A percentile compares a stretch with the other conserved stretches of the same genome.
Conservation (phyloP, 2,797 vertebrate genomes). For the Chromobotia macracanthus region DNA sequence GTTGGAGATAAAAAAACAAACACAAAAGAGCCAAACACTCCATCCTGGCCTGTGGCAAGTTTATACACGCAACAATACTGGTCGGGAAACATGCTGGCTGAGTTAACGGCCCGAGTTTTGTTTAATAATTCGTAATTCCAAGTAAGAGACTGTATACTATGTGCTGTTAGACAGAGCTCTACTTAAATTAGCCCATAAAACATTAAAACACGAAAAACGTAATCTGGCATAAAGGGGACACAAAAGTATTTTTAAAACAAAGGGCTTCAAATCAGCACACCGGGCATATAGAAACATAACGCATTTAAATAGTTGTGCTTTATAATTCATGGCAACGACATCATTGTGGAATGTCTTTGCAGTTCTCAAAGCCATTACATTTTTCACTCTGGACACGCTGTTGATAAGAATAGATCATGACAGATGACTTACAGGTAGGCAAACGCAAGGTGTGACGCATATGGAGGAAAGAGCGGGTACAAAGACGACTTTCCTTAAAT, state of each 20-base stretch:
- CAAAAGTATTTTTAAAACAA: slow-evolving; percentile 41
- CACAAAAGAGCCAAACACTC: slow-evolving; percentile 20
- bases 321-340: slow-evolving; percentile 43
- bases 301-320: slow-evolving; percentile 40
- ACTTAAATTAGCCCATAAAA: slow-evolving; percentile 57
- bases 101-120: slow-evolving; percentile 13
- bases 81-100: not conserved
- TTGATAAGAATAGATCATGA: slow-evolving; percentile 47
- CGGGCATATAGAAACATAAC: slow-evolving; percentile 42
- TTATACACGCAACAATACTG: slow-evolving; percentile 17
- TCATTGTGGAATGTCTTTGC: slow-evolving; percentile 47
- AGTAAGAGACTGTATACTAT: slow-evolving; percentile 36
- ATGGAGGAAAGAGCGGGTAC: not conserved
- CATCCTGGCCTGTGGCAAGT: slow-evolving; percentile 31
- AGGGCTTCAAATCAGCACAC: slow-evolving; percentile 49
- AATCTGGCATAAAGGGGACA: slow-evolving; percentile 46
- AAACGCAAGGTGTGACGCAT: slow-evolving; percentile 27
- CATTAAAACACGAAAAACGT: slow-evolving; percentile 50
- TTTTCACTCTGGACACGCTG: slow-evolving; percentile 25
- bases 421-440: slow-evolving; percentile 51
- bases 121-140: slow-evolving; percentile 53
- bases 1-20: slow-evolving; percentile 50
- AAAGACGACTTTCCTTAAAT: not conserved
- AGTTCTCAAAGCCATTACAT: slow-evolving; percentile 43
- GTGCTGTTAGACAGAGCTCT: slow-evolving; percentile 25